Base-by-base conservation (phyloP, 2,797 vertebrate genomes). In the Pangasius macronema region DNA sequence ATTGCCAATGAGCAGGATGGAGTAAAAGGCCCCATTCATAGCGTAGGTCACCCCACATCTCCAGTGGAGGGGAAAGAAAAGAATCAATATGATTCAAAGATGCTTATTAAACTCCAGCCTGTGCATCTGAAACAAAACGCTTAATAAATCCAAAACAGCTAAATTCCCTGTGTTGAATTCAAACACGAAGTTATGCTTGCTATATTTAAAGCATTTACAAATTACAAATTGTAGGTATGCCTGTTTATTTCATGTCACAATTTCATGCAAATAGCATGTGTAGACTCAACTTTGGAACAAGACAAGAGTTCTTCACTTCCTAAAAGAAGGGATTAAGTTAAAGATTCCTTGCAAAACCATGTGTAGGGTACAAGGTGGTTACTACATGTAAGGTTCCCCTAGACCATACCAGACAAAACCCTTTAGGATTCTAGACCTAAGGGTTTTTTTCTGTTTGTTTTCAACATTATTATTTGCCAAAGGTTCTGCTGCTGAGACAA, bases 51-150 rank as follows among this genome's bases (percentile, higher is more conserved):
- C 82, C 27, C 68, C 72, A 53, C 33, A 49, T 67, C 33, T 68
- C 75, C 75, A 79, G 36, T 24, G 6, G 75, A 68, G 75, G 83
- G 80, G 10, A 36, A 53, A 59, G 61, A 79, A 84, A 67, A 83
- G 49, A 93, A 95, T 94, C 93, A 83, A 91, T 93, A 93, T 83
- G 91, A 94, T 86, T 94, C 90, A 88, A 84, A 90, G 88, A 88
- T 88, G 89, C 91, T 75, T 73, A 88, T 88, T 84, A 87, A 86
- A 87, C 80, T 89, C 83, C 63, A 84, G 67, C 55, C 76, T 36
- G 36, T 51, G 63, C 80, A 9, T 83, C 80, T 20, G 36, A 61
- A 51, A 55, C 59, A 57, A 59, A 77, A 61, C 2, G 11, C 3
- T 51, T 30, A 7, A 8, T 65, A 75, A 68, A 82, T 51, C 6